Evolutionary conservation across 2,888 invertebrate species (phyloP), one percentile per base, ranked within the genome.

Genomic region (Aradus depressus): DNA sequence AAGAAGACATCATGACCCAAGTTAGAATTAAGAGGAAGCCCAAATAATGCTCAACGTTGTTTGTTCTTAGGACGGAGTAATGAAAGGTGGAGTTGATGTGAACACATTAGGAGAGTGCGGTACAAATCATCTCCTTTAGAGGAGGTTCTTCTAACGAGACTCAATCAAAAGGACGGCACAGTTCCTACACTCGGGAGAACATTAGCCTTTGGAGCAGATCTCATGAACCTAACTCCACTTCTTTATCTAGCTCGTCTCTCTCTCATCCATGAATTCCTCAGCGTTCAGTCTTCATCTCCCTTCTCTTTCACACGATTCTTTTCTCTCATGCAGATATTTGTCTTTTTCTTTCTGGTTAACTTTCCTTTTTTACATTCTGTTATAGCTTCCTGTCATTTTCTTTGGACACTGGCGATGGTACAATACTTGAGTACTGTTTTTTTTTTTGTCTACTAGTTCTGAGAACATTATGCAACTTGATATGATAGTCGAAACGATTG

Each of bases 81-180:
- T 47, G 47, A 47, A 47, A 47, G 12, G 26, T 3, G 14, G 19
- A 18, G 37, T 26, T 47, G 47, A 47, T 47, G 47, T 23, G 25
- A 25, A 4, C 26, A 35, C 47, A 38, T 47, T 47, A 47, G 47
- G 47, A 47, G n/a, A n/a, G n/a, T n/a, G n/a, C n/a, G n/a, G n/a
- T n/a, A n/a, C 47, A 47, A 47, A 47, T 47, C 47, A 47, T 38
- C 47, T 47, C 38, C 22, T 47, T 47, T 47, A 47, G 38, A 47
- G 37, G 38, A 47, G 47, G 37, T 14, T 38, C 26, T 26, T 38
- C 38, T 47, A 47, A 47, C 47, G 47, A 47, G 37, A 47, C 47
- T 47, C 38, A 47, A 47, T 47, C 47, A 47, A 47, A n/a, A n/a
- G n/a, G n/a, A 47, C 47, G 38, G 37, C 38, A 47, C 18, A 26